Conservation (phyloP, 1,140 invertebrate genomes). For the Camponotus vicinus region DNA sequence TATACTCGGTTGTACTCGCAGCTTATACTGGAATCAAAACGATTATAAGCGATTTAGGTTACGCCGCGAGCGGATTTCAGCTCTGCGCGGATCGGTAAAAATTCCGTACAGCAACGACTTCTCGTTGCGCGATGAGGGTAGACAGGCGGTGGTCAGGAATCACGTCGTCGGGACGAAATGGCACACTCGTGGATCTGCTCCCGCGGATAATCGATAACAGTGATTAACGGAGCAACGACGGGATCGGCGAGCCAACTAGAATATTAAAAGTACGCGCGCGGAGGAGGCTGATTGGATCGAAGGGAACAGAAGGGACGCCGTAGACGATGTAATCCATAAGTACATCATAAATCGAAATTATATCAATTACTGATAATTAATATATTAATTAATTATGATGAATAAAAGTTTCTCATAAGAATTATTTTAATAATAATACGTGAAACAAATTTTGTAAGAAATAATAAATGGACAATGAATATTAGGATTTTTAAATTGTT, state of each 20-base stretch:
- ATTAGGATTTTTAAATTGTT: background rate
- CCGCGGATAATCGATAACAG: constrained; percentile 61
- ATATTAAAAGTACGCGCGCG: constrained; percentile 51
- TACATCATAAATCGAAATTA: background rate
- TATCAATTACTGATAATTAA: too few relatives aligned
- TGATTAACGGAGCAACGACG: constrained; percentile 62
- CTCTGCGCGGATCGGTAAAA: constrained; percentile 38
- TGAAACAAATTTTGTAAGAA: background rate
- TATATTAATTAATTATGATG: background rate
- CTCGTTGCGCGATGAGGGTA: constrained; percentile 20
- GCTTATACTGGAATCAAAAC: constrained; percentile 68
- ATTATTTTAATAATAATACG: background rate
- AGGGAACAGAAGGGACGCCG: constrained; percentile 27
- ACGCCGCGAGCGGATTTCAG: constrained; percentile 67
- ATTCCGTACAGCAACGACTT: constrained; percentile 29
- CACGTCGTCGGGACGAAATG: constrained; percentile 58
- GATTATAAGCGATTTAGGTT: constrained; percentile 70
- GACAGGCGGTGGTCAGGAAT: constrained; percentile 42
- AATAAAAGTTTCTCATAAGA: background rate
- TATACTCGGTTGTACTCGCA: constrained; percentile 58
- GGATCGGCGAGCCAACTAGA: constrained; percentile 53
- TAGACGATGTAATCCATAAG: constrained; percentile 26
- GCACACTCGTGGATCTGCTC: constrained; percentile 61
- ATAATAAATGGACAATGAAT: background rate
- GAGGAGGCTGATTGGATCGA: constrained; percentile 51